Base-by-base conservation (phyloP, 2,888 invertebrate genomes). In the Orthosia cruda region DNA sequence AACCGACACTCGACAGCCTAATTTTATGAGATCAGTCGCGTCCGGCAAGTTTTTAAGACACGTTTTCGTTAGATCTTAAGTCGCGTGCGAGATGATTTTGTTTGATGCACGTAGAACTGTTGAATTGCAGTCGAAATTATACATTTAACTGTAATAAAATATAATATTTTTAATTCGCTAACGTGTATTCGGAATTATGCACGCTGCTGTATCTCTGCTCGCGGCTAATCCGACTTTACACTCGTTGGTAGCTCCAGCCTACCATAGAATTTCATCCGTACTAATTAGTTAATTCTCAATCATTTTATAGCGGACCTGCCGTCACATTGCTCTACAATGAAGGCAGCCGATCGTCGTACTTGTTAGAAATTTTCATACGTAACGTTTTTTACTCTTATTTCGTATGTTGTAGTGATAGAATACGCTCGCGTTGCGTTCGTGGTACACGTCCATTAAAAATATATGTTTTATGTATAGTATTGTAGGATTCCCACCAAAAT, bases 361-460 rank as follows among this genome's bases (percentile, higher is more conserved):
- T 91, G 92, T 87, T 91, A 91, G 93, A 92, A 94, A 94, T 87
- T 91, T 91, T 93, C 92, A 93, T 95, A 95, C 93, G 93, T 95
- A 95, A 94, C 84, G 78, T 90, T 93, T 86, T 93, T 91, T 91
- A 92, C 90, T 92, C 90, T 93, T 87, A 91, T 93, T 92, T 93
- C 87, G 81, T 93, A 92, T 89, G 89, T 92, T 86, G 89, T 93
- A 93, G 92, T 89, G 87, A 89, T 92, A 91, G 91, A 88, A 87
- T 89, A 88, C 90, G 90, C 87, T 89, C 76, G 63, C 84, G 85
- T 77, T 83, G 81, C 77, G 85, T 84, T 81, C 88, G 86, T 85
- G 86, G 88, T 88, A 81, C 89, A 87, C 77, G 88, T 67, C 79
- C 23, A 59, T 54, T 71, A 83, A 71, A 80, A 74, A 62, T 73